A percentile compares a stretch with the other conserved stretches of the same genome.
phyloP scores from a whole-genome alignment of 2,888 invertebrate genomes.

The Busseola fusca region DNA sequence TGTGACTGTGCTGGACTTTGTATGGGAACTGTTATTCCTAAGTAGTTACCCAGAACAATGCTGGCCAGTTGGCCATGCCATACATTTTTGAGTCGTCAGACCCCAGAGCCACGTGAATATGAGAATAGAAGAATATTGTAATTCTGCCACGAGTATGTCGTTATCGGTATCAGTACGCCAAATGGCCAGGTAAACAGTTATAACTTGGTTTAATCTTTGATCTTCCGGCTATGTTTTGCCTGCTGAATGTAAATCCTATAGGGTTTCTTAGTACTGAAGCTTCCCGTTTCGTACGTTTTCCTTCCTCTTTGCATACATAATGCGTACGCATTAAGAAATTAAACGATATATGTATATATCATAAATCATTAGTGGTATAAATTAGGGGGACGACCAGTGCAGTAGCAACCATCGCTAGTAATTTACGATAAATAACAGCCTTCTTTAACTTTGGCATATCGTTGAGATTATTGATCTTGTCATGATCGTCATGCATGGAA shows the following conservation, averaged over 20 bases:
- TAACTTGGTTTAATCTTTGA: conserved; percentile 6
- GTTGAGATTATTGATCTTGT: not conserved
- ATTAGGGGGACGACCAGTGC: too few relatives aligned
- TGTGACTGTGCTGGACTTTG: conserved; percentile 14
- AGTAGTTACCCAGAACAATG: not conserved
- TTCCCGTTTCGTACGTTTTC: conserved; percentile 50
- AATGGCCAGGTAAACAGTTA: not conserved
- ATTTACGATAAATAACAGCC: not conserved
- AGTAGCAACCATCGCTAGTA: not conserved
- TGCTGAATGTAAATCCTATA: conserved; percentile 22
- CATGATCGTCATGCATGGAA: not conserved
- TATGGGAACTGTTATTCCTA: not conserved
- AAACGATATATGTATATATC: conserved; percentile 1
- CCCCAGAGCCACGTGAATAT: not conserved
- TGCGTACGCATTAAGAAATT: conserved; percentile 4
- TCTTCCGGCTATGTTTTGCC: conserved; percentile 17
- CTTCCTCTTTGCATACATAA: conserved; percentile 31
- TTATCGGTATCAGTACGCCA: conserved; percentile 14
- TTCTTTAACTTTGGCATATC: not conserved
- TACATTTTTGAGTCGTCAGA: not conserved
- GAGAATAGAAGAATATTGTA: not conserved
- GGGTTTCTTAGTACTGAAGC: conserved; percentile 26
- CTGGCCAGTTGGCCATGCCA: not conserved
- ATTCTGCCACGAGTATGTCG: not conserved
- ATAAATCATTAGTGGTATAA: not conserved